Base-by-base conservation (phyloP, 2,888 invertebrate species). In the Nephrotoma guestfalica region DNA sequence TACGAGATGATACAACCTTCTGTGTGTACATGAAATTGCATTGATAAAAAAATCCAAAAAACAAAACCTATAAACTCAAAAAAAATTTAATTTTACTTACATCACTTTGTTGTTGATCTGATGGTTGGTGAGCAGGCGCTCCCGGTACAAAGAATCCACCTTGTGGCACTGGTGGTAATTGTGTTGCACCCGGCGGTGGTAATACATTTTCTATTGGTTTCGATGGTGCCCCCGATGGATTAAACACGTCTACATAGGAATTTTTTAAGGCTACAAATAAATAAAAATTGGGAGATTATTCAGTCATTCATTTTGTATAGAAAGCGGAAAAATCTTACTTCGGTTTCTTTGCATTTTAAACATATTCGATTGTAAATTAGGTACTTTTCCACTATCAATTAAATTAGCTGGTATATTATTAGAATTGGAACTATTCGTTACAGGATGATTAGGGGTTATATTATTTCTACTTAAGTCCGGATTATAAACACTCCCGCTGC, bases 231-330 rank as follows among this genome's bases (percentile, higher is more conserved):
- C 94, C 94, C 88, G 93, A 92, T 83, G 96, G 96, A 93, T 96
- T 96, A 92, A 97, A 95, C 87, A 98, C 96, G 92, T 98, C 97
- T 89, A 98, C 96, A 92, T 98, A 98, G 87, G 96, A 95, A 89
- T 95, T 95, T 91, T 96, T 95, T 89, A 96, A 93, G 89, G 96
- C 96, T 97, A 91, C 6, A 90, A 87, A 86, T 45, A n/a, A 85
- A 6, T 9, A 45, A 13, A 40, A 86, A 86, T 11, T 4, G 30
- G 0, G 0, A 4, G 47, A 47, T 47, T 9, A 84, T 13, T 30
- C 47, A 13, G 15, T 15, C 7, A 83, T 40, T 18, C 47, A 45
- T 41, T 43, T 11, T 57, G 47, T 71, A 45, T 41, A 87, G 30
- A 71, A 71, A 3, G 4, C 9, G 30, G 9, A 4, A 71, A 15